These are phyloP conservation scores for Lasioglossum calceatum DNA, from an alignment of 2,888 invertebrate species.

Conservation along the genomic window DNA sequence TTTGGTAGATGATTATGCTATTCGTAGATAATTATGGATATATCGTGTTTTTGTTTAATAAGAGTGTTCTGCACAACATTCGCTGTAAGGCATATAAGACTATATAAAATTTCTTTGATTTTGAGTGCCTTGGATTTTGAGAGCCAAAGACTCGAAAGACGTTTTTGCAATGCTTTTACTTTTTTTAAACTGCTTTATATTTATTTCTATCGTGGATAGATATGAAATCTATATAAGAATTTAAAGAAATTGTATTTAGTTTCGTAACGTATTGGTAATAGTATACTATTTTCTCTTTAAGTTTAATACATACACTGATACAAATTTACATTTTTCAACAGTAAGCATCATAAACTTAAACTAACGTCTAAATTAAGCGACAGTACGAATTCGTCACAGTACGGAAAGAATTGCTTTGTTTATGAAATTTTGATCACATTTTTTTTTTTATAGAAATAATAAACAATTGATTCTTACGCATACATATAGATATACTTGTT, in stretches of 20 bases:
- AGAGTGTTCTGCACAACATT: conserved; percentile 20
- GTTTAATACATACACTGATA: conserved; percentile 8
- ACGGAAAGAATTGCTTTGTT: conserved; percentile 21
- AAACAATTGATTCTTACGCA: conserved; percentile 26
- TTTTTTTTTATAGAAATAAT: conserved; percentile 33
- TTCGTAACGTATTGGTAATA: conserved; percentile 32
- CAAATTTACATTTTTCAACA: conserved; percentile 15
- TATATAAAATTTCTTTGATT: conserved; percentile 15
- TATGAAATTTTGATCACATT: conserved; percentile 18
- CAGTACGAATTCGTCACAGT: background rate
- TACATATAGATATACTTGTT: background rate
- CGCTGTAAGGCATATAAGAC: conserved; percentile 17
- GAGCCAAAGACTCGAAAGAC: conserved; percentile 34
- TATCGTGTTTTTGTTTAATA: conserved; percentile 13
- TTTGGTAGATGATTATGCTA: conserved; percentile 30
- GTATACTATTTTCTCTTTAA: conserved; percentile 16
- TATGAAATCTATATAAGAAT: conserved; percentile 28
- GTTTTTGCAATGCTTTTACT: conserved; percentile 8
- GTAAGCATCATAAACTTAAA: conserved; percentile 18
- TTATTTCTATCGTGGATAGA: conserved; percentile 44
- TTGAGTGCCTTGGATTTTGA: conserved; percentile 34
- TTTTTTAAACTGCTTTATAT: conserved; percentile 39
- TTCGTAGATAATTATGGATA: conserved; percentile 7
- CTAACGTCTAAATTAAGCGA: conserved; percentile 27
- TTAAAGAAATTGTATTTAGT: conserved; percentile 37